phyloP scores from a whole-genome alignment of 2,113 vertebrate genomes.

The Garra rufa region DNA sequence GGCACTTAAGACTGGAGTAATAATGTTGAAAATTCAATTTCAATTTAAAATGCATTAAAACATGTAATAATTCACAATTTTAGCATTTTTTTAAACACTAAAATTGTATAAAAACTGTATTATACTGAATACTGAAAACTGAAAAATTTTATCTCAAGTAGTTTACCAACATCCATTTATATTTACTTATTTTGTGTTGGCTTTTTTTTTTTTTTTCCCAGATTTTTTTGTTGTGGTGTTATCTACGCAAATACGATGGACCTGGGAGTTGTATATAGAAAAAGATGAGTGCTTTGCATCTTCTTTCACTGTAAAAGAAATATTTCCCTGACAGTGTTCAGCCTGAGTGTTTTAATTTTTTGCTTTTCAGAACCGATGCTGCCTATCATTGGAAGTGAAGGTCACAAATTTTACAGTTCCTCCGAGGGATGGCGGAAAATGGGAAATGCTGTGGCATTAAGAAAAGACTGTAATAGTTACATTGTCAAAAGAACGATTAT shows the following conservation, averaged over 20 bases:
- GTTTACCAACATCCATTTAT: too few relatives aligned
- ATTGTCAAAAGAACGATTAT: slow-evolving; percentile 97
- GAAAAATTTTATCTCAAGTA: too few relatives aligned
- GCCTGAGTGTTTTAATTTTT: neutral
- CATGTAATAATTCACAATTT: too few relatives aligned
- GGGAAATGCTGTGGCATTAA: slow-evolving; percentile 31
- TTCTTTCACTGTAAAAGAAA: neutral
- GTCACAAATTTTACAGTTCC: slow-evolving; percentile 15
- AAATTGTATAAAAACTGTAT: too few relatives aligned
- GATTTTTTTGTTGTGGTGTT: neutral
- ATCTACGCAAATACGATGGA: neutral
- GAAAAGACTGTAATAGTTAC: slow-evolving; percentile 67
- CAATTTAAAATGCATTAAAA: too few relatives aligned
- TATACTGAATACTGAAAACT: too few relatives aligned
- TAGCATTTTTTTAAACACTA: too few relatives aligned
- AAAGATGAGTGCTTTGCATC: neutral
- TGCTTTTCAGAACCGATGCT: neutral
- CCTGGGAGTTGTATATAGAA: neutral
- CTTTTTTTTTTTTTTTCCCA: neutral
- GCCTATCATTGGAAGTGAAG: slow-evolving; percentile 1
- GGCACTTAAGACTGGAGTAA: too few relatives aligned
- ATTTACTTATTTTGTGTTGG: neutral
- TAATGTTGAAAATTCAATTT: too few relatives aligned
- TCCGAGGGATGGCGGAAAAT: neutral
- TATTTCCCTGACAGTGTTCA: neutral